Percentiles rank a stretch among this genome's conserved stretches.
Evolutionary conservation across 2,888 invertebrate genomes (phyloP).

Genomic region (Cataglyphis rosenhaueri): DNA sequence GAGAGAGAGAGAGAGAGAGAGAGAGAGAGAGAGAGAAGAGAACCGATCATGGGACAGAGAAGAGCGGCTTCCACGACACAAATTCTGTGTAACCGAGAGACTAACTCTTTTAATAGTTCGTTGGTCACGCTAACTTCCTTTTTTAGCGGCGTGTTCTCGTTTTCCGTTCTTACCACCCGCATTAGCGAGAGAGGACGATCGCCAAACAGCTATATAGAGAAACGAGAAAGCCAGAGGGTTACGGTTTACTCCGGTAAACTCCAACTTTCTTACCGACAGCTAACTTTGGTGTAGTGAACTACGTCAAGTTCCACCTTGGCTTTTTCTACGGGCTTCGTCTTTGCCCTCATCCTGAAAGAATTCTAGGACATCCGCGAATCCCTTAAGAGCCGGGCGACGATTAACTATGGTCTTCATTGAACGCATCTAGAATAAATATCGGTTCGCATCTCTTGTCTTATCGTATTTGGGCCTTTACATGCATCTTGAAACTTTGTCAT

Average conservation of each 20-base stretch:
- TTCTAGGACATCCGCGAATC: conserved; percentile 41
- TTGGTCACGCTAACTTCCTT: conserved; percentile 54
- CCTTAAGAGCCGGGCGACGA: conserved; percentile 57
- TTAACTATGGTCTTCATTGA: conserved; percentile 72
- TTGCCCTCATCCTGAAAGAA: conserved; percentile 38
- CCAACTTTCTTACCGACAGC: conserved; percentile 73
- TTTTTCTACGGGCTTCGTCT: conserved; percentile 47
- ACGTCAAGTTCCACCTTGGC: conserved; percentile 71
- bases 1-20: background rate
- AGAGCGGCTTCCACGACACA: conserved; percentile 53
- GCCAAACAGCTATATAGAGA: conserved; percentile 72
- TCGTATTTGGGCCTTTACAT: conserved; percentile 18
- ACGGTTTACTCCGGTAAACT: conserved; percentile 71
- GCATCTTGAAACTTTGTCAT: background rate
- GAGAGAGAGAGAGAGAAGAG: background rate
- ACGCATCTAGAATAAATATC: conserved; percentile 74
- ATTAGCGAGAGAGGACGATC: conserved; percentile 76
- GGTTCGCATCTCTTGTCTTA: background rate
- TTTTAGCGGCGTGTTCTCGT: conserved; percentile 59
- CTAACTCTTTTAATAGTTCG: conserved; percentile 77
- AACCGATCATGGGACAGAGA: background rate
- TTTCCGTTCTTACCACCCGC: conserved; percentile 70
- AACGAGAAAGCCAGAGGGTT: conserved; percentile 62
- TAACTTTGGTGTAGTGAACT: conserved; percentile 74
- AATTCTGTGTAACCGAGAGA: conserved; percentile 75